Evolutionary conservation across 2,888 invertebrate genomes (phyloP), one percentile per base, ranked within the genome.

Genomic region (Orchestes rusci): DNA sequence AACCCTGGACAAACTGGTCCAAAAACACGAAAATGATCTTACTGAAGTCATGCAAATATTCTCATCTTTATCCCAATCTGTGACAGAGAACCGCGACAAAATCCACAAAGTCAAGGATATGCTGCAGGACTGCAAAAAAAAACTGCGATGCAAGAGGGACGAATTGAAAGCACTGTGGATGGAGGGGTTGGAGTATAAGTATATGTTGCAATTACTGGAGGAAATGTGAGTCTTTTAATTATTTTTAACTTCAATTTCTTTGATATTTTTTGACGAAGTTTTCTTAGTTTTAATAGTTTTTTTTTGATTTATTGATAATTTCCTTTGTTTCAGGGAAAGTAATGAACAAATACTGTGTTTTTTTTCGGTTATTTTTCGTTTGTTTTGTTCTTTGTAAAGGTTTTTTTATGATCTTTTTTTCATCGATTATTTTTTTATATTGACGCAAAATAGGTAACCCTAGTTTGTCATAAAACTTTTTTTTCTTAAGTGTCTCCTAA

Each of bases 111-210:
- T 89, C 1, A 87, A 87, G 61, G 85, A 86, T 59, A 88, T 86
- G 63, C 69, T 93, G 39, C 78, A 79, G 52, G 84, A 86, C 8
- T 91, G 91, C 64, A 89, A 90, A 65, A 80, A 80, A 19, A 70
- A 97, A 42, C 70, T 99, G 49, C 83, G 91, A 50, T 88, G 95
- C 66, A 81, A 92, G 41, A 75, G 94, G 27, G 95, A 95, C 60
- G 97, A 97, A 65, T 71, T 99, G 47, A 83, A 89, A 59, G 84
- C 92, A 53, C 74, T 97, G 43, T 97, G 96, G 94, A 75, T 89
- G 4, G 95, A 96, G 66, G 91, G 93, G 1, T 79, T 96, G n/a
- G 93, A 97, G 61, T 94, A 96, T 61, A 91, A 92, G 62, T 85
- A 93, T 62, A 87, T 92, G 44, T 68, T 94, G 30, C 79, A 86